Percentiles rank a stretch among this genome's conserved stretches.
phyloP scores from a whole-genome alignment of 2,797 vertebrate genomes.

The Enteromius viviparus region DNA sequence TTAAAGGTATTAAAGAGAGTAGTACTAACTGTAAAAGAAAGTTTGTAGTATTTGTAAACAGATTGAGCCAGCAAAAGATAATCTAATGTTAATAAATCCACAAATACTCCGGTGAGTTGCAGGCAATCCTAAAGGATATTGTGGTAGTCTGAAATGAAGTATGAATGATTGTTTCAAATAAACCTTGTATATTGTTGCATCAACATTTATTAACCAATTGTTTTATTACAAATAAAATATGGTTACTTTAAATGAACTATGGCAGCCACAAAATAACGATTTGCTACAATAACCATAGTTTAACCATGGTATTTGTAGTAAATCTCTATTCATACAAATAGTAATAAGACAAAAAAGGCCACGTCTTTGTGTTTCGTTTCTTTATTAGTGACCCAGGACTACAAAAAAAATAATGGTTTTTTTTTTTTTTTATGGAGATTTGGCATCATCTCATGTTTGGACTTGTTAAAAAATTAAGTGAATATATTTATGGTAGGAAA shows the following conservation, averaged over 20 bases:
- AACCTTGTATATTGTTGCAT: background rate
- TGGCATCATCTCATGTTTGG: too few relatives aligned
- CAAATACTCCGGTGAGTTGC: background rate
- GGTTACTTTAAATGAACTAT: too few relatives aligned
- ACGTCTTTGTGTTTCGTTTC: background rate
- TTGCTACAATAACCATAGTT: too few relatives aligned
- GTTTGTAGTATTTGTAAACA: background rate
- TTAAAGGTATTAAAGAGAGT: conserved; percentile 20
- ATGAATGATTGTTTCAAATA: background rate
- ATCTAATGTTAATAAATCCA: background rate
- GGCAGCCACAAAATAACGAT: too few relatives aligned
- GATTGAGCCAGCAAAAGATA: background rate
- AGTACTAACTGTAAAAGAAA: background rate
- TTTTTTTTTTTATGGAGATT: too few relatives aligned
- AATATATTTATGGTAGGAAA: background rate
- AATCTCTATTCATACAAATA: background rate
- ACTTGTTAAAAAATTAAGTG: background rate
- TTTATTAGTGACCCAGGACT: background rate
- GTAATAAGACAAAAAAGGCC: too few relatives aligned
- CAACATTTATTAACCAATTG: background rate
- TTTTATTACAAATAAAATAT: background rate
- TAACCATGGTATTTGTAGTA: background rate
- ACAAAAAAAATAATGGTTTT: background rate
- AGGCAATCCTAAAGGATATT: conserved; percentile 1
- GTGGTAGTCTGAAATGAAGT: background rate